Conservation (phyloP, 2,113 vertebrate species). For the Craseonycteris thonglongyai region DNA sequence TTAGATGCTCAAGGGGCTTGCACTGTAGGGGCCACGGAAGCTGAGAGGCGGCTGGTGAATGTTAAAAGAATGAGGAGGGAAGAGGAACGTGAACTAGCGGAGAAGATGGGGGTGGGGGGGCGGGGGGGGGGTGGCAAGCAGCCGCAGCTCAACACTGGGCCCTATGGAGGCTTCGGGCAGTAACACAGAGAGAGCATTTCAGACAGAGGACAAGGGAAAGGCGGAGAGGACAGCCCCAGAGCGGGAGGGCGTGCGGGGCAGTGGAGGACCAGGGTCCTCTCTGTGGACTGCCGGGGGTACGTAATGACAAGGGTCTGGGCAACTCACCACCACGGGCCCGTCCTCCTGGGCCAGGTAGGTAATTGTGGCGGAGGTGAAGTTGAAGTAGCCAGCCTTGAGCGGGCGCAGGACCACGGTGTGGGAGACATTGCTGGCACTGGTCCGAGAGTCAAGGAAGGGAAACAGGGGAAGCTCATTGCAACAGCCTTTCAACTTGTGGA, state of each 20-base stretch:
- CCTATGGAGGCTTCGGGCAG: neutral
- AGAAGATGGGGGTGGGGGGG: too few species aligned
- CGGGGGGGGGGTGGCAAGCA: too few species aligned
- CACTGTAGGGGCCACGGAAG: neutral
- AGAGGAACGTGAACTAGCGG: too few species aligned
- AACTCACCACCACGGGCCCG: constrained; percentile 90
- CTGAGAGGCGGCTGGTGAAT: neutral
- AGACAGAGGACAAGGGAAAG: neutral
- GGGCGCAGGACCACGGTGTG: constrained; percentile 94
- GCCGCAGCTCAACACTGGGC: neutral
- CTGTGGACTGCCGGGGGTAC: too few species aligned
- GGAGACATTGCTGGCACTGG: constrained; percentile 93
- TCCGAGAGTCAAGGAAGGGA: constrained; percentile 70
- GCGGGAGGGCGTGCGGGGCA: fast-evolving
- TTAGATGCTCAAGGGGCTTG: neutral
- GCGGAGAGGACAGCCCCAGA: neutral
- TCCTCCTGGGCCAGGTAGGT: constrained; percentile 95
- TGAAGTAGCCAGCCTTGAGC: constrained; percentile 96
- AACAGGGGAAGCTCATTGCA: neutral
- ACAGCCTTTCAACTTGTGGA: neutral
- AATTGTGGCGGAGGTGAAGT: constrained; percentile 95
- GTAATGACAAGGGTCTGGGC: neutral
- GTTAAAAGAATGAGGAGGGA: neutral
- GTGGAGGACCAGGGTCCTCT: too few species aligned
- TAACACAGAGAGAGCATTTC: neutral